Evolutionary conservation across 1,140 invertebrate species (phyloP).

Genomic region (Himalopsyche phryganea): DNA sequence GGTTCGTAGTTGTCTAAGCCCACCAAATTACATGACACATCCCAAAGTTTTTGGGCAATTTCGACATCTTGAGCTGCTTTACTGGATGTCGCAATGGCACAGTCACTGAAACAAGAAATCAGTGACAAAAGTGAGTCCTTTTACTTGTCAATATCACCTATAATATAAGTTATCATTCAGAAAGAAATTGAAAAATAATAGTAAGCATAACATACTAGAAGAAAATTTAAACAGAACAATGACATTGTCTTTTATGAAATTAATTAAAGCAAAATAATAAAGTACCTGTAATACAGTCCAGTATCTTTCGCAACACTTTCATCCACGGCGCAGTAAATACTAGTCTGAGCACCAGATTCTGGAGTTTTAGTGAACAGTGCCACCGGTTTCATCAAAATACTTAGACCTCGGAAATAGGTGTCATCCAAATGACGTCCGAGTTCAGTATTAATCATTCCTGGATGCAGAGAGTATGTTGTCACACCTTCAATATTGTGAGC

Average conservation of each 20-base stretch:
- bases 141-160: background rate
- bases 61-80: constrained; percentile 51
- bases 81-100: constrained; percentile 45
- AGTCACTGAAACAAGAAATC: constrained; percentile 51
- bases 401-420: constrained; percentile 41
- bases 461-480: constrained; percentile 77
- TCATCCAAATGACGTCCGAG: constrained; percentile 63
- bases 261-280: too few relatives aligned
- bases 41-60: constrained; percentile 67
- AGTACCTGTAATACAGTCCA: constrained; percentile 62
- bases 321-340: constrained; percentile 65
- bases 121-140: too few relatives aligned
- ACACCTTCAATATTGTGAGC: constrained; percentile 50
- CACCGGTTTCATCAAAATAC: constrained; percentile 58
- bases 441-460: constrained; percentile 78
- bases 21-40: constrained; percentile 61
- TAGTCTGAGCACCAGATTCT: constrained; percentile 67
- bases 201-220: too few relatives aligned
- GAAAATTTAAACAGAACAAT: too few relatives aligned
- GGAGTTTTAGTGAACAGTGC: constrained; percentile 69
- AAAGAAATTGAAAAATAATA: background rate
- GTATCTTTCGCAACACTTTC: constrained; percentile 59
- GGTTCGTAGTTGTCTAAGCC: constrained; percentile 47
- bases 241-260: too few relatives aligned
- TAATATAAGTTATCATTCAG: background rate